A percentile compares a stretch with the other conserved stretches of the same genome.
Evolutionary conservation across 2,888 invertebrate species (phyloP).

Genomic region (Strigamia maritima): DNA sequence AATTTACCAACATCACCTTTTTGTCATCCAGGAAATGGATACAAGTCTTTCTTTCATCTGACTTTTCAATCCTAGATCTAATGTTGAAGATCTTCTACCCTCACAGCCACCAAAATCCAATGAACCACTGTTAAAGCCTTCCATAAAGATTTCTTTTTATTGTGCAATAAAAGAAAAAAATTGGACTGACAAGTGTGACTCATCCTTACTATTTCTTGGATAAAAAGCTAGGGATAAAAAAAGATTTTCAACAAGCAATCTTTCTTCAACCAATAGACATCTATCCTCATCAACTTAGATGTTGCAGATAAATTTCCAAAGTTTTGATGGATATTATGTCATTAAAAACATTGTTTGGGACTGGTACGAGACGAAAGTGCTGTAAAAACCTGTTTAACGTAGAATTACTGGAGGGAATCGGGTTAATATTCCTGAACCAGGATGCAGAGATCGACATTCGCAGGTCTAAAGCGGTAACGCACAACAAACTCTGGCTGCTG

Average conservation of each 20-base stretch:
- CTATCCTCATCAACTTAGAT: neutral
- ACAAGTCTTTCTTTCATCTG: neutral
- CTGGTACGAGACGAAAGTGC: constrained; percentile 45
- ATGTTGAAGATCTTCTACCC: neutral
- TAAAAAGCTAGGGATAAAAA: neutral
- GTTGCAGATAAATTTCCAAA: neutral
- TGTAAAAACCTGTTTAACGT: constrained; percentile 47
- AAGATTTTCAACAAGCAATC: neutral
- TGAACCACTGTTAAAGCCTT: neutral
- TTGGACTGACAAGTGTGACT: neutral
- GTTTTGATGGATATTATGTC: neutral
- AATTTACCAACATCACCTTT: no score
- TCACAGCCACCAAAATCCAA: neutral
- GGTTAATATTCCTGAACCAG: constrained; percentile 51
- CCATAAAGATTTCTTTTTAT: constrained; percentile 1
- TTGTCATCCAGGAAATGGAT: neutral
- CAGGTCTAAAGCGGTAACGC: constrained; percentile 48
- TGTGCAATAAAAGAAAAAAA: neutral
- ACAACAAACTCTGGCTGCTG: constrained; percentile 48
- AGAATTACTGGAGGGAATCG: no score
- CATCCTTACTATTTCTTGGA: neutral
- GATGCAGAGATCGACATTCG: constrained; percentile 48
- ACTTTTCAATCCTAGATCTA: neutral
- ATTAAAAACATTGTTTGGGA: no score
- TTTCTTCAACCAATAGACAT: neutral